Evolutionary conservation across 2,113 vertebrate genomes (phyloP).

Genomic region (Salvelinus sp.): DNA sequence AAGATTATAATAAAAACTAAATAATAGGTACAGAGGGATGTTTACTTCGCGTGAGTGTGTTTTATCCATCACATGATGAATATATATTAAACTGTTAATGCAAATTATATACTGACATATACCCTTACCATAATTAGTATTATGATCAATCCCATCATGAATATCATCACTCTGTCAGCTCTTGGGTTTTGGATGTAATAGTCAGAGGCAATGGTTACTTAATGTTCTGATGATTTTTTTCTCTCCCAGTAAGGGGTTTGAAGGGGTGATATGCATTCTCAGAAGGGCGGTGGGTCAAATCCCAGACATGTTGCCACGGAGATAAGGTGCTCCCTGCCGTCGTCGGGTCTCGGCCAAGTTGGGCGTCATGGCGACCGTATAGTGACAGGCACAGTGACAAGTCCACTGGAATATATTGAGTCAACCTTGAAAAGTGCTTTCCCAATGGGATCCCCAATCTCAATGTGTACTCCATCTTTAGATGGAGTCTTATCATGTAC

Average conservation of each 20-base stretch:
- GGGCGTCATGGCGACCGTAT: slow-evolving; percentile 77
- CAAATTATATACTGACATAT: neutral
- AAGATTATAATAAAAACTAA: no score
- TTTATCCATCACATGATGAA: neutral
- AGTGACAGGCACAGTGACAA: slow-evolving; percentile 70
- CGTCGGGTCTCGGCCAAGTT: slow-evolving; percentile 82
- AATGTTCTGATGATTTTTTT: no score
- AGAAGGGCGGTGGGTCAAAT: slow-evolving; percentile 60
- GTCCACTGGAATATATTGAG: slow-evolving; percentile 58
- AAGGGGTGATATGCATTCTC: slow-evolving; percentile 11
- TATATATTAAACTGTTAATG: neutral
- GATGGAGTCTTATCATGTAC: neutral
- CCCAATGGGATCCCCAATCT: neutral
- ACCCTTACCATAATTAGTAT: neutral
- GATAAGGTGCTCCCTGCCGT: slow-evolving; percentile 82
- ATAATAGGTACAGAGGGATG: no score
- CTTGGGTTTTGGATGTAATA: no score
- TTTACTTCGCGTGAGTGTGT: no score
- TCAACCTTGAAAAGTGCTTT: slow-evolving; percentile 54
- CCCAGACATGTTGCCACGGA: slow-evolving; percentile 80
- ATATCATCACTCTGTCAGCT: neutral
- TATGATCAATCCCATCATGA: neutral
- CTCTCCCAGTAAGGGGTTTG: neutral
- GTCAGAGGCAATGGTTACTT: no score
- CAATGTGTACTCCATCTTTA: neutral